Conservation (phyloP, 92 coral and sea anemone genomes). For the Plumapathes pennacea region DNA sequence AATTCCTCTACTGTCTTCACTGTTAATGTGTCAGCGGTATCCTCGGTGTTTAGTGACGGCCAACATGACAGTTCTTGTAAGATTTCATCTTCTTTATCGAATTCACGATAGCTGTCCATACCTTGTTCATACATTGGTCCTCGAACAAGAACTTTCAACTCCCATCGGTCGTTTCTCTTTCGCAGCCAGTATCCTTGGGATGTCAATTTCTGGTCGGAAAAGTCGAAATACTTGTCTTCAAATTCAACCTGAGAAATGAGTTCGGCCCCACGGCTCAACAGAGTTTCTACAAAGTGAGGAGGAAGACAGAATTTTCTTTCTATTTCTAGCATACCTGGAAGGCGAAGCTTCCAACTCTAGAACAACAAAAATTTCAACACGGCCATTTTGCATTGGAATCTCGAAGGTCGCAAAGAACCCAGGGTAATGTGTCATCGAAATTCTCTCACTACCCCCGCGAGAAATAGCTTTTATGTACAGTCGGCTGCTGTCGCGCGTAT, state of each 20-base stretch:
- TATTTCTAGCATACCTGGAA: constrained; percentile 48
- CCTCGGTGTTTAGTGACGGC: background rate
- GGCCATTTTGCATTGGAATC: constrained; percentile 43
- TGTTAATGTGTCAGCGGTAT: background rate
- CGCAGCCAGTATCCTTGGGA: constrained; percentile 61
- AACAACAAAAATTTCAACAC: too few relatives aligned
- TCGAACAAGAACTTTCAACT: constrained; percentile 43
- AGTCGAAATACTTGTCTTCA: constrained; percentile 58
- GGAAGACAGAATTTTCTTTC: constrained; percentile 63
- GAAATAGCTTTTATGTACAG: too few relatives aligned
- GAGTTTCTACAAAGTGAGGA: constrained; percentile 22
- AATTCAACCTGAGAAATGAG: constrained; percentile 22
- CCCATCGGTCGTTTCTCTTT: constrained; percentile 42
- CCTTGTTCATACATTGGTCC: constrained; percentile 2
- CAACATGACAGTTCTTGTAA: too few relatives aligned
- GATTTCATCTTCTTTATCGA: constrained; percentile 40
- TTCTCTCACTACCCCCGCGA: too few relatives aligned
- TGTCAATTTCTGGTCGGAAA: constrained; percentile 35
- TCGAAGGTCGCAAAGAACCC: too few relatives aligned
- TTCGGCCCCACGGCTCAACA: constrained; percentile 35
- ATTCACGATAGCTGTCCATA: constrained; percentile 54
- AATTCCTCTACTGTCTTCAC: constrained; percentile 16
- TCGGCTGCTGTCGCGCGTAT: too few relatives aligned
- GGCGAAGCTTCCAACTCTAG: too few relatives aligned
- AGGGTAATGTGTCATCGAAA: too few relatives aligned